These are phyloP conservation scores for Gallinago paraguaiae DNA, from an alignment of 2,113 vertebrate genomes.

Conservation along the genomic window DNA sequence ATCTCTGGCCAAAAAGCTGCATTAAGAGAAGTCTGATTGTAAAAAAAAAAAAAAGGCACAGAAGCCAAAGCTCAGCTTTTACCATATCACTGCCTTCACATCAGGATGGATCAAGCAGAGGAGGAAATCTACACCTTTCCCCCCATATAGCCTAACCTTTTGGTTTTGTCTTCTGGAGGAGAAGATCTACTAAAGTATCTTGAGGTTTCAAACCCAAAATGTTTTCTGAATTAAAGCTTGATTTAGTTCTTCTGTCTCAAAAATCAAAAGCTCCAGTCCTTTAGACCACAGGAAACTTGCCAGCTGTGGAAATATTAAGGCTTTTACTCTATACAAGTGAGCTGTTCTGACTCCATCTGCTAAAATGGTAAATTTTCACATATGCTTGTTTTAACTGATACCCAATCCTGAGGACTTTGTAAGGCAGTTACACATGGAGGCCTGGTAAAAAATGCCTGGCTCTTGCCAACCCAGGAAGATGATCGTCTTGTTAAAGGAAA, in stretches of 20 bases:
- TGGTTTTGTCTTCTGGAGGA: not conserved
- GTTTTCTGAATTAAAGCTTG: conserved; percentile 4
- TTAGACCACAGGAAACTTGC: not conserved
- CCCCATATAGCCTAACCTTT: not conserved
- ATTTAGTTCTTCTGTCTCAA: not conserved
- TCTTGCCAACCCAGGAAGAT: not conserved
- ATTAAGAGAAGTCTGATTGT: not conserved
- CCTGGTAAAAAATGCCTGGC: not conserved
- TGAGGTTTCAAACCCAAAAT: not conserved
- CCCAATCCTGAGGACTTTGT: not conserved
- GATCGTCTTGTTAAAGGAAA: not conserved
- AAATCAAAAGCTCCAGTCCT: not conserved
- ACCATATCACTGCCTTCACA: not conserved
- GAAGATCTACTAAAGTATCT: not conserved
- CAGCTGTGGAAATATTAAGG: conserved; percentile 45
- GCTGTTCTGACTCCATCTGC: conserved; percentile 19
- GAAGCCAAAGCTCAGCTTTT: not conserved
- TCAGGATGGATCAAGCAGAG: not conserved
- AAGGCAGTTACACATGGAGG: not conserved
- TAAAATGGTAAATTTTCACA: conserved; percentile 28
- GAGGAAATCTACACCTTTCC: not conserved
- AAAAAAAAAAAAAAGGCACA: not conserved
- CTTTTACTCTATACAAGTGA: conserved; percentile 13
- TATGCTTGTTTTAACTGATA: conserved; percentile 20
- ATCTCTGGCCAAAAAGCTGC: not conserved